Evolutionary conservation across 2,888 invertebrate species (phyloP).

Genomic region (Eilema griseolum): DNA sequence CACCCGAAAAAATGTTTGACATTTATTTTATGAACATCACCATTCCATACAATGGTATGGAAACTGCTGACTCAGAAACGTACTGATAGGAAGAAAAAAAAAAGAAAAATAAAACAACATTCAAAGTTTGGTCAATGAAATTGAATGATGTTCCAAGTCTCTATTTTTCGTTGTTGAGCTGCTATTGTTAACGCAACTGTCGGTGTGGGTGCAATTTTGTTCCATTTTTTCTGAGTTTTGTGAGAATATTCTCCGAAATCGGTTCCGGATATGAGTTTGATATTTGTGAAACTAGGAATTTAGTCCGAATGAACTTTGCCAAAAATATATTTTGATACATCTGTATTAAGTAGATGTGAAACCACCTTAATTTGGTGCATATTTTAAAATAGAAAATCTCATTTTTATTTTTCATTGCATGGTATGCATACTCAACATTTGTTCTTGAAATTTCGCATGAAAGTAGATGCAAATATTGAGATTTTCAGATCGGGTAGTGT

Average conservation of each 20-base stretch:
- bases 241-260: not conserved
- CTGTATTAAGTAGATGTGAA: no score
- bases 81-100: constrained; percentile 25
- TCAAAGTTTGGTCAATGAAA: constrained; percentile 32
- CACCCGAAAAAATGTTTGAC: constrained; percentile 7
- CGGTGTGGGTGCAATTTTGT: constrained; percentile 11
- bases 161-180: constrained; percentile 21
- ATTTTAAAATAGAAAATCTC: no score
- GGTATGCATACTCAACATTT: no score
- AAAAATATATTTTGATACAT: not conserved
- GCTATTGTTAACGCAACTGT: constrained; percentile 25
- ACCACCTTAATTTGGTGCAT: no score
- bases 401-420: no score
- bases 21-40: constrained; percentile 8
- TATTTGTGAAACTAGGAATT: not conserved
- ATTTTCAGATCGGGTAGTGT: no score
- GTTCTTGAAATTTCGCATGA: no score
- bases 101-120: constrained; percentile 10
- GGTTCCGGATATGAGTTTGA: not conserved
- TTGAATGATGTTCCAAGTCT: constrained; percentile 14
- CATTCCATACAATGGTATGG: constrained; percentile 17
- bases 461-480: no score
- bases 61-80: constrained; percentile 32
- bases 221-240: constrained; percentile 15
- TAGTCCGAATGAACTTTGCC: not conserved